Evolutionary conservation across 2,888 invertebrate species (phyloP).

Genomic region (Rhagium mordax): DNA sequence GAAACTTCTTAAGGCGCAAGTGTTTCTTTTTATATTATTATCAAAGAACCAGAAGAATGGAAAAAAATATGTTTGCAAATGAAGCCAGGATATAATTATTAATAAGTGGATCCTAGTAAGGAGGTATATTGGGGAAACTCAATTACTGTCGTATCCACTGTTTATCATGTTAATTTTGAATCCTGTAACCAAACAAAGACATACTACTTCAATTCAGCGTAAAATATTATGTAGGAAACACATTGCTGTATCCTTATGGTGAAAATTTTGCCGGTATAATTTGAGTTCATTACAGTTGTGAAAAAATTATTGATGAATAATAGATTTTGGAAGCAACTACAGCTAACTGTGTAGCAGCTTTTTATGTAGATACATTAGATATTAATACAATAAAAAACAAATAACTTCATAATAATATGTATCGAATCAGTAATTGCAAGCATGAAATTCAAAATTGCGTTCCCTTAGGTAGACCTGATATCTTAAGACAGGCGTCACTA

Average conservation of each 20-base stretch:
- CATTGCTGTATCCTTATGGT: too few species aligned
- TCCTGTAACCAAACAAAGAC: too few species aligned
- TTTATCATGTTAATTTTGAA: too few species aligned
- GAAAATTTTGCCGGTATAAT: neutral
- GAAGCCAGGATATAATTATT: too few species aligned
- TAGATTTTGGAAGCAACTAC: conserved; percentile 32
- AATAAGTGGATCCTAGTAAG: too few species aligned
- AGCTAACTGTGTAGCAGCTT: conserved; percentile 23
- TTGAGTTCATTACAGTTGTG: neutral
- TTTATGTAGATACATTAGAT: conserved; percentile 30
- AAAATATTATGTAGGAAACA: neutral
- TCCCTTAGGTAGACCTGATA: conserved; percentile 58
- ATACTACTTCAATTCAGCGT: too few species aligned
- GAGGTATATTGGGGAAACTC: too few species aligned
- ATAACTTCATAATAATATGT: conserved; percentile 62
- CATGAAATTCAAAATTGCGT: conserved; percentile 70
- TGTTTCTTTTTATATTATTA: too few species aligned
- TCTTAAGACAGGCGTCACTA: conserved; percentile 57
- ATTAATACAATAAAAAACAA: conserved; percentile 41
- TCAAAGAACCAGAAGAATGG: too few species aligned
- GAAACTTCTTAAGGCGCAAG: too few species aligned
- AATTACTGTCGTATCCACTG: too few species aligned
- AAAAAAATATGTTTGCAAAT: too few species aligned
- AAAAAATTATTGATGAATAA: conserved; percentile 32
- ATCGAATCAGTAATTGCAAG: conserved; percentile 69